Conservation (phyloP, 1,140 invertebrate genomes). For the Hycleus phaleratus region DNA sequence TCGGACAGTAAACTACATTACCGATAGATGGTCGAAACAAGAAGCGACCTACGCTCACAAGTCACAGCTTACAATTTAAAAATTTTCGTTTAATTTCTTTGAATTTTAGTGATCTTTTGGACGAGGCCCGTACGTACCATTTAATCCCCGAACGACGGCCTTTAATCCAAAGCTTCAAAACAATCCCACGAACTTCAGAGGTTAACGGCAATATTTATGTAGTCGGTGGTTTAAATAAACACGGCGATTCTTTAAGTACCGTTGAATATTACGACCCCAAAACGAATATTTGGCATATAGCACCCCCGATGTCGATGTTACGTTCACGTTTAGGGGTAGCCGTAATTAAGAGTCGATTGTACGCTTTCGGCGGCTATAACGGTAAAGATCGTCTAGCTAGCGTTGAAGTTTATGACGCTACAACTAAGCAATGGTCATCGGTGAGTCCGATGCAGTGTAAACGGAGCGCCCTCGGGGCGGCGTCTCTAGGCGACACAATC, state of each 20-base stretch:
- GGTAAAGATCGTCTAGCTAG: slow-evolving; percentile 73
- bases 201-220: slow-evolving; percentile 77
- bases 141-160: slow-evolving; percentile 74
- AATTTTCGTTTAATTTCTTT: background rate
- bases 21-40: background rate
- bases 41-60: too few species aligned
- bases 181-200: slow-evolving; percentile 67
- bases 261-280: slow-evolving; percentile 80
- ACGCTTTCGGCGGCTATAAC: slow-evolving; percentile 74
- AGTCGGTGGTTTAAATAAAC: slow-evolving; percentile 79
- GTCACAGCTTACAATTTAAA: too few species aligned
- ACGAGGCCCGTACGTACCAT: slow-evolving; percentile 79
- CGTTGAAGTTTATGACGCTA: slow-evolving; percentile 82
- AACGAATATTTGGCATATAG: slow-evolving; percentile 64
- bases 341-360: slow-evolving; percentile 66
- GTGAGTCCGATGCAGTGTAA: slow-evolving; percentile 78
- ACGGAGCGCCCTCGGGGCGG: slow-evolving; percentile 78
- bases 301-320: slow-evolving; percentile 79
- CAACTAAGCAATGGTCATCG: slow-evolving; percentile 64
- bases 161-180: slow-evolving; percentile 67
- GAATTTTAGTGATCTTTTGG: slow-evolving; percentile 60
- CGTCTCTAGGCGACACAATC: slow-evolving; percentile 68
- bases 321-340: slow-evolving; percentile 79
- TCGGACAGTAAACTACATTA: too few species aligned
- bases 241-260: slow-evolving; percentile 76